Percentiles rank a stretch among this genome's conserved stretches.
These are phyloP conservation scores for Lacanobia wlatinum DNA, from an alignment of 2,888 invertebrate genomes.

Conservation along the genomic window DNA sequence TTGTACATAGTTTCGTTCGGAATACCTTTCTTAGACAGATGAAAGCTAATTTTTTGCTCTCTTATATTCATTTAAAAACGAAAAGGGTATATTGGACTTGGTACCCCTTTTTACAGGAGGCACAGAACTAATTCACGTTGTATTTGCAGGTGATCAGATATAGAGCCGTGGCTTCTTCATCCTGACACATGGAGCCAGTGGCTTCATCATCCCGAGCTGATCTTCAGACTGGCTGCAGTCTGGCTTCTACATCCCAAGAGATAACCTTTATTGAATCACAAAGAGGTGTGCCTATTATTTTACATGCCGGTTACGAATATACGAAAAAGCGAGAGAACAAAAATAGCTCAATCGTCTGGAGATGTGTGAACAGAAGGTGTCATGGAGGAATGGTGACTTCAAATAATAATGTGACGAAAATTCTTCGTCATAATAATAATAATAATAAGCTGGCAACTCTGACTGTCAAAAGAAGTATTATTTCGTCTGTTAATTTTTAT, in stretches of 20 bases:
- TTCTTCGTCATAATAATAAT: conserved; percentile 21
- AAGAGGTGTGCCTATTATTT: conserved; percentile 22
- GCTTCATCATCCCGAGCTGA: conserved; percentile 26
- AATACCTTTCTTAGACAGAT: conserved; percentile 23
- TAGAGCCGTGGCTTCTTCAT: conserved; percentile 24
- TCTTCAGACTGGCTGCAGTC: conserved; percentile 23
- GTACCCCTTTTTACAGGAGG: conserved; percentile 19
- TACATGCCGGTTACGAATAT: conserved; percentile 14
- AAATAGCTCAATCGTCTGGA: conserved; percentile 21
- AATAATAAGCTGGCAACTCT: too few relatives aligned
- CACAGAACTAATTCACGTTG: conserved; percentile 23
- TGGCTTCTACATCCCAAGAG: conserved; percentile 27
- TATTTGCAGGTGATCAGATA: not conserved
- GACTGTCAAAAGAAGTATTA: too few relatives aligned
- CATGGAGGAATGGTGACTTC: conserved; percentile 25
- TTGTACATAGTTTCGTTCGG: conserved; percentile 23
- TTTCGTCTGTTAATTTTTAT: too few relatives aligned
- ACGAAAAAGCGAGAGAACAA: conserved; percentile 23
- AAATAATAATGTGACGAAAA: conserved; percentile 25
- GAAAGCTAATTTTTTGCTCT: conserved; percentile 24
- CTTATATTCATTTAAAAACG: conserved; percentile 23
- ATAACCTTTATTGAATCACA: conserved; percentile 22
- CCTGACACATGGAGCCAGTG: conserved; percentile 26
- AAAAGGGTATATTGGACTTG: conserved; percentile 17
- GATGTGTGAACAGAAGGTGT: conserved; percentile 28